Evolutionary conservation across 2,888 invertebrate genomes (phyloP).

Genomic region (Nycteola revayana): DNA sequence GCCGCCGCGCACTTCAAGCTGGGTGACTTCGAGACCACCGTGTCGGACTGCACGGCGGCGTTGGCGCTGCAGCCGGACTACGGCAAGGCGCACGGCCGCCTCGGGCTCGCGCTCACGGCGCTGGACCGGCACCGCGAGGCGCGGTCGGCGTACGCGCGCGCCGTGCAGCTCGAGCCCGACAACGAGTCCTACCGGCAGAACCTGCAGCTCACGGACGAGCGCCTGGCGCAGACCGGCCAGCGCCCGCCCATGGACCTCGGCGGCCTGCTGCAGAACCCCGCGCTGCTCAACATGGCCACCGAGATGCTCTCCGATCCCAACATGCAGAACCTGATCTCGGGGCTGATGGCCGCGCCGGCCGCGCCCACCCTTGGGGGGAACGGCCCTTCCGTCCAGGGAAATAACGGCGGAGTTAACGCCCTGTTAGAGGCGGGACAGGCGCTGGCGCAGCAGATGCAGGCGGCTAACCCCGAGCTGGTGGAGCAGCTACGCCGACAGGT

Average conservation of each 20-base stretch:
- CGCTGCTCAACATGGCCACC: conserved; percentile 91
- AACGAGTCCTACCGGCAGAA: conserved; percentile 96
- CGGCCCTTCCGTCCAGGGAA: no score
- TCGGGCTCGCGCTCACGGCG: conserved; percentile 94
- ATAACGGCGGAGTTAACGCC: conserved; percentile 54
- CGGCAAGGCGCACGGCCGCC: conserved; percentile 96
- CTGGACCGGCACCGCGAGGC: conserved; percentile 92
- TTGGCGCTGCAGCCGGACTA: conserved; percentile 94
- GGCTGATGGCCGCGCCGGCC: conserved; percentile 67
- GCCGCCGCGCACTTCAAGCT: conserved; percentile 97
- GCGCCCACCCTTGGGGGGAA: conserved; percentile 49
- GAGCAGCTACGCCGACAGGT: conserved; percentile 89
- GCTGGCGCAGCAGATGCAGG: conserved; percentile 91
- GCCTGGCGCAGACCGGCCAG: conserved; percentile 85
- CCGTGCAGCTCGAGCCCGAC: conserved; percentile 94
- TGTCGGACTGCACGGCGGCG: conserved; percentile 95
- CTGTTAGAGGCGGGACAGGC: conserved; percentile 87
- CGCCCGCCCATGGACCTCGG: conserved; percentile 80
- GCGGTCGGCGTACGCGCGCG: conserved; percentile 92
- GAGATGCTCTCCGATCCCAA: conserved; percentile 92
- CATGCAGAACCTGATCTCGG: conserved; percentile 89
- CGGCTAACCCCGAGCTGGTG: conserved; percentile 90
- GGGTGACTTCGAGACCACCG: conserved; percentile 90
- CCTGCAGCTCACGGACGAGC: conserved; percentile 90
- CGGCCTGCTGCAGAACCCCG: conserved; percentile 89